Evolutionary conservation across 1,140 invertebrate genomes (phyloP).

Genomic region (Brachionus asplanchnoidis): DNA sequence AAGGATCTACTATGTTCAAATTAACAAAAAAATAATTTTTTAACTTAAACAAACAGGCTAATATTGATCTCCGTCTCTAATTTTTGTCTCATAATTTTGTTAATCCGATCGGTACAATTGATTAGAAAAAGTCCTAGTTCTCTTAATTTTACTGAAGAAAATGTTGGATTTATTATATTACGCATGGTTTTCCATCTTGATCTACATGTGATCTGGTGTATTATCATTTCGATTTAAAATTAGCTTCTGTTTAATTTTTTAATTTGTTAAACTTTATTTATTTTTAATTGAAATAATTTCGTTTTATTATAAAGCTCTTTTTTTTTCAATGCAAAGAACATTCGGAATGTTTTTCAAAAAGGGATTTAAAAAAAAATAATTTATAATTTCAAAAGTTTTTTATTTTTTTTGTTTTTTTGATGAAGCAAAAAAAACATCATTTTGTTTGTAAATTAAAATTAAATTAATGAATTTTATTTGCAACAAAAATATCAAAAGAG

Average conservation of each 20-base stretch:
- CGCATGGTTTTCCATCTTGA: slow-evolving; percentile 61
- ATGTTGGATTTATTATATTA: slow-evolving; percentile 62
- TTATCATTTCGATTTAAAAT: background rate
- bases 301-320: too few relatives aligned
- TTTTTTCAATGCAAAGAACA: too few relatives aligned
- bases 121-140: slow-evolving; percentile 50
- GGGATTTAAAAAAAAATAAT: too few relatives aligned
- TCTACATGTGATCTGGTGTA: background rate
- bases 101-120: slow-evolving; percentile 47
- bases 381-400: too few relatives aligned
- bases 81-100: slow-evolving; percentile 46
- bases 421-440: too few relatives aligned
- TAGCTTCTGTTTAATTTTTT: background rate
- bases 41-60: slow-evolving; percentile 41
- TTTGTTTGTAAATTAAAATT: too few relatives aligned
- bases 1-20: slow-evolving; percentile 44
- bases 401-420: too few relatives aligned
- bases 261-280: too few relatives aligned
- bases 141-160: slow-evolving; percentile 62
- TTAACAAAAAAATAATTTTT: background rate
- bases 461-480: too few relatives aligned
- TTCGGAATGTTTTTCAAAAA: too few relatives aligned
- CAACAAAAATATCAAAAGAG: too few relatives aligned
- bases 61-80: slow-evolving; percentile 46
- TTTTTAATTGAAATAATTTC: too few relatives aligned